Evolutionary conservation across 1,140 invertebrate species (phyloP).

Genomic region (Chionoecetes opilio): DNA sequence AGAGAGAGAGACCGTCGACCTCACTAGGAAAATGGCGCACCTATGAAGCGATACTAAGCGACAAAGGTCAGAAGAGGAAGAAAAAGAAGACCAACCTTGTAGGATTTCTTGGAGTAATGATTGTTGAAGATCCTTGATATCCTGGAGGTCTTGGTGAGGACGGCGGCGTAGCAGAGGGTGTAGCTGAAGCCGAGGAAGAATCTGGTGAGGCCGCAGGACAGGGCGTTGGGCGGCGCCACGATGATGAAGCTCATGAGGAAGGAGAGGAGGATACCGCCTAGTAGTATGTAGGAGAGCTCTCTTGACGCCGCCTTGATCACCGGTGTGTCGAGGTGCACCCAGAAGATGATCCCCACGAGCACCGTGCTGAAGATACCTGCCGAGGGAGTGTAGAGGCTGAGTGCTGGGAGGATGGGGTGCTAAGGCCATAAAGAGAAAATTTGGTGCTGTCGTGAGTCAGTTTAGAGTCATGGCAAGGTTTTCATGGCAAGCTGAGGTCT

Average conservation of each 20-base stretch:
- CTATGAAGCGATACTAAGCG: too few relatives aligned
- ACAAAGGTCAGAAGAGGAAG: not conserved
- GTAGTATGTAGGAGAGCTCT: constrained; percentile 84
- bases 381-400: not conserved
- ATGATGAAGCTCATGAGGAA: constrained; percentile 87
- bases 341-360: constrained; percentile 89
- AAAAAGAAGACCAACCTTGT: constrained; percentile 68
- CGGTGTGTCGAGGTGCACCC: constrained; percentile 86
- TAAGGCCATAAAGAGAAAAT: too few relatives aligned
- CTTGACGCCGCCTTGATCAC: constrained; percentile 87
- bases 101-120: constrained; percentile 72
- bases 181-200: constrained; percentile 86
- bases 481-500: too few relatives aligned
- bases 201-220: constrained; percentile 85
- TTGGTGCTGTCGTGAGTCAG: too few relatives aligned
- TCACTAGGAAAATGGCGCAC: too few relatives aligned
- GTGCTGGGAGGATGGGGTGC: too few relatives aligned
- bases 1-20: too few relatives aligned
- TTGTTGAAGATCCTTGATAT: constrained; percentile 86
- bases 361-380: constrained; percentile 91
- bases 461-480: too few relatives aligned
- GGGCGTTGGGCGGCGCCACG: constrained; percentile 84
- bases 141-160: constrained; percentile 87
- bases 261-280: constrained; percentile 85
- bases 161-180: constrained; percentile 86